A percentile compares a stretch with the other conserved stretches of the same genome.
These are phyloP conservation scores for Pentalonia nigronervosa DNA, from an alignment of 1,140 invertebrate genomes.

Conservation along the genomic window DNA sequence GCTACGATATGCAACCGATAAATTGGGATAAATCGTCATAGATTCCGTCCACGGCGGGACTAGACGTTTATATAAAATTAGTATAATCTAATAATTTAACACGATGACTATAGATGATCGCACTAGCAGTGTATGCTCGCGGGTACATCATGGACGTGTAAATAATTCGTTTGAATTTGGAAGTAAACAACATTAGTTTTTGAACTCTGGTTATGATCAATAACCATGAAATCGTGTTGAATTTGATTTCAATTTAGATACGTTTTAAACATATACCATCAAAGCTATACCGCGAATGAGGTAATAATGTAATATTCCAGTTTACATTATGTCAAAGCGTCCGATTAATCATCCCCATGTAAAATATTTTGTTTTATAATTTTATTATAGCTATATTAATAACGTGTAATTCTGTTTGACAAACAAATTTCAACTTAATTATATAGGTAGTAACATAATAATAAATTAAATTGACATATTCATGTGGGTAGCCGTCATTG, in stretches of 20 bases:
- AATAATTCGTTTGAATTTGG: too few relatives aligned
- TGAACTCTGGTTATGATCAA: too few relatives aligned
- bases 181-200: too few relatives aligned
- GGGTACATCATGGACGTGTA: too few relatives aligned
- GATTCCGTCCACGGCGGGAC: too few relatives aligned
- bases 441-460: neutral
- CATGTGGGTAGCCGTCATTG: neutral
- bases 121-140: too few relatives aligned
- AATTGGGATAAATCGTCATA: neutral
- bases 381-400: neutral
- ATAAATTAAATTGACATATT: neutral
- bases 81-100: neutral
- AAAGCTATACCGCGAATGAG: neutral
- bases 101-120: too few relatives aligned
- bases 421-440: neutral
- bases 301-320: neutral
- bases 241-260: neutral
- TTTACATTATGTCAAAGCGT: neutral
- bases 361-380: neutral
- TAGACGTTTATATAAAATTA: neutral
- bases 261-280: neutral
- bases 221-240: too few relatives aligned
- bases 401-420: neutral
- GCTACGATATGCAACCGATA: neutral
- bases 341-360: neutral